Evolutionary conservation across 2,888 invertebrate species (phyloP), one percentile per base, ranked within the genome.

Genomic region (Aradus depressus): DNA sequence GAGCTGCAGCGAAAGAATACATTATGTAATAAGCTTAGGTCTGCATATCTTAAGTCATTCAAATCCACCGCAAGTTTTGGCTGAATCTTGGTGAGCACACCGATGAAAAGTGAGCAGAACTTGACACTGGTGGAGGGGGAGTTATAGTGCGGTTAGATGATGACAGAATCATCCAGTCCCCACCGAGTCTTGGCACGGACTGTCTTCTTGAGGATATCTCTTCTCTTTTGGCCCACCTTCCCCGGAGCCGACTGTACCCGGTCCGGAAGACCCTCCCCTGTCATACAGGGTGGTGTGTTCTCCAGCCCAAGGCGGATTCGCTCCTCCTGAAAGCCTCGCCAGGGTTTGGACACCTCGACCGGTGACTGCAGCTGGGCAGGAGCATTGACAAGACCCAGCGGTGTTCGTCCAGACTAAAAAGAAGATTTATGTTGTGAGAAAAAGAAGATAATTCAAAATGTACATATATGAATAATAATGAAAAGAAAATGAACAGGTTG

Each of bases 221-320:
- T 34, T 25, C 37, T 37, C 26, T 44, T 50, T 1, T 45, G 25
- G 3, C 51, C 37, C 21, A 54, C 35, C 26, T 52, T 54, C 2
- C 54, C 51, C 10, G 54, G 54, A 3, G 54, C 54, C 4, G 54
- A 54, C 18, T 54, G 54, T 5, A 54, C 49, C n/a, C 41, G 35
- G 21, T 47, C 51, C 2, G 41, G 51, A 14, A 32, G 51, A n/a
- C 51, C 35, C 18, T 34, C 34, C 18, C 37, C 38, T 10, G 18
- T 25, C 3, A 25, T 8, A 16, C 28, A 32, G 5, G 50, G 53
- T 8, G 54, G 54, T 12, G 54, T 54, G 35, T 54, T 54, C 35
- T 54, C 51, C 8, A 51, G 37, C 1, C 54, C 54, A 3, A 50
- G 37, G 4, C 45, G 45, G 34, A 44, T 32, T 8, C 54, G 48